Conservation (phyloP, 2,797 vertebrate genomes). For the Sternotherus odoratus region DNA sequence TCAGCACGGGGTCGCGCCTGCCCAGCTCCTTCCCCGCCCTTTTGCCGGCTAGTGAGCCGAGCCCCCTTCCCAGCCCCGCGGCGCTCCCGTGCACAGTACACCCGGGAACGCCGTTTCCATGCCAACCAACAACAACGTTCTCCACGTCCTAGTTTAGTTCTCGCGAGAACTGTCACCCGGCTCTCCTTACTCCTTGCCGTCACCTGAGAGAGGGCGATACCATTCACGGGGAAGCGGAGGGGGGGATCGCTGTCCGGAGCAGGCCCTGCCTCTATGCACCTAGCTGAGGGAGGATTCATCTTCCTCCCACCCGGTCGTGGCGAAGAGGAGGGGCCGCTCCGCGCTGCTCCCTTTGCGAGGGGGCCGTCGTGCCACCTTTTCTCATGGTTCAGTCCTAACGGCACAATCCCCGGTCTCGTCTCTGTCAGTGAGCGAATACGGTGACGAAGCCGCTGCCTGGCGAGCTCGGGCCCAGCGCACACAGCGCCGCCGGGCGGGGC, state of each 20-base stretch:
- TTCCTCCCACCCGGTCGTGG: not conserved
- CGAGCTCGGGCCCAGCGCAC: not conserved
- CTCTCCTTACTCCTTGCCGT: not conserved
- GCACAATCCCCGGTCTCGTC: not conserved
- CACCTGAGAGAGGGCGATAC: not conserved
- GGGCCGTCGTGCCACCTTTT: not conserved
- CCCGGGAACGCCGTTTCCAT: not conserved
- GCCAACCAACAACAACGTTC: constrained; percentile 22
- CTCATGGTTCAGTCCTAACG: not conserved
- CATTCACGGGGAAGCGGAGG: not conserved
- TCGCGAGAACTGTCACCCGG: not conserved
- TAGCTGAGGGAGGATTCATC: not conserved
- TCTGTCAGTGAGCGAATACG: no score
- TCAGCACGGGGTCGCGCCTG: no score
- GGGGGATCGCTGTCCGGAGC: not conserved
- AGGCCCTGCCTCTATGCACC: not conserved
- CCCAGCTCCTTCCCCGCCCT: not conserved
- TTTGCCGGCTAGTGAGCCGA: not conserved
- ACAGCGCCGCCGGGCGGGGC: no score
- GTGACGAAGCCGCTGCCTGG: no score
- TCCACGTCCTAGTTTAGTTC: not conserved
- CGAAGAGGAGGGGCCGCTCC: not conserved
- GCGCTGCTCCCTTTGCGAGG: no score
- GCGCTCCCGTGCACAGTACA: not conserved
- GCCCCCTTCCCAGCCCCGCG: not conserved